Evolutionary conservation across 2,888 invertebrate genomes (phyloP).

Genomic region (Pyralis farinalis): DNA sequence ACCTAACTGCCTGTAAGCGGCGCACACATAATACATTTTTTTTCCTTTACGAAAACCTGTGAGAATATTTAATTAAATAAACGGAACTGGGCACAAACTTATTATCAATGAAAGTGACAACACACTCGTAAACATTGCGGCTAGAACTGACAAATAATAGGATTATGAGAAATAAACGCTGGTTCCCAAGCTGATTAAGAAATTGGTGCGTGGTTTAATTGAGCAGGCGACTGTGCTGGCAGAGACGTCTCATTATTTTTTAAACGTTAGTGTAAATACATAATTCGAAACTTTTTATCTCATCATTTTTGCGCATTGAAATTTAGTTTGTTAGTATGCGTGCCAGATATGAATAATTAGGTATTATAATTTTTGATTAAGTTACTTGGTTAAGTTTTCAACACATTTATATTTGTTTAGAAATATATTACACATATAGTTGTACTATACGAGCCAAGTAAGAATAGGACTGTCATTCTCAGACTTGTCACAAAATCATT

Average conservation of each 20-base stretch:
- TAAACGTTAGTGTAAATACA: no score
- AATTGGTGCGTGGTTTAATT: slow-evolving; percentile 22
- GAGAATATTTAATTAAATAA: slow-evolving; percentile 78
- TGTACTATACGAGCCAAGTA: no score
- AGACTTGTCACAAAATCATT: no score
- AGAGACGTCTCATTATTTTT: not conserved
- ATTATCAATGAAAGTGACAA: slow-evolving; percentile 63
- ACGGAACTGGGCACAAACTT: slow-evolving; percentile 49
- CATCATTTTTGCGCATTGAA: no score
- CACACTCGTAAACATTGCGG: slow-evolving; percentile 33
- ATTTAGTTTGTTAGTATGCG: no score
- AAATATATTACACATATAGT: no score
- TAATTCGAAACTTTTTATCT: no score
- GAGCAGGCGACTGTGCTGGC: slow-evolving; percentile 1
- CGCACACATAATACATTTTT: slow-evolving; percentile 72
- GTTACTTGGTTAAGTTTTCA: no score
- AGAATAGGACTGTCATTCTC: no score
- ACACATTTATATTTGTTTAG: no score
- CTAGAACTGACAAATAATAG: slow-evolving; percentile 33
- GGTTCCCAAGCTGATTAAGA: slow-evolving; percentile 49
- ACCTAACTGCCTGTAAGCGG: slow-evolving; percentile 72
- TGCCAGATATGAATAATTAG: no score
- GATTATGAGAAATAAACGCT: slow-evolving; percentile 28
- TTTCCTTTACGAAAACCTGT: slow-evolving; percentile 74
- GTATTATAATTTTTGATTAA: no score